A percentile compares a stretch with the other conserved stretches of the same genome.
phyloP scores from a whole-genome alignment of 37 sponge, comb jelly and placozoan genomes.

The Bolinopsis microptera region DNA sequence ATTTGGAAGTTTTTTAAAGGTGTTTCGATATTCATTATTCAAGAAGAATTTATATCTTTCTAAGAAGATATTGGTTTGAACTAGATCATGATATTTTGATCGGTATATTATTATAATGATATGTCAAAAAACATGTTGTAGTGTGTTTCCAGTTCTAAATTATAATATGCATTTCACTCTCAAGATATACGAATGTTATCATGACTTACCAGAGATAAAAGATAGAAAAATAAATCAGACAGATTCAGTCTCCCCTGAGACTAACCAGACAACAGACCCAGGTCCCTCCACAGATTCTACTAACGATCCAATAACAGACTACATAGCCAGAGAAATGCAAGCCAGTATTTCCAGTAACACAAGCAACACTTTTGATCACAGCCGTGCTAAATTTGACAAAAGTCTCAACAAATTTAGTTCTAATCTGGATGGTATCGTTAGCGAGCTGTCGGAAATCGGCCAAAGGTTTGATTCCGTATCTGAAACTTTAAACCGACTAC shows the following conservation, averaged over 20 bases:
- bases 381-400: not conserved
- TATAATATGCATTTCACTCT: too few species aligned
- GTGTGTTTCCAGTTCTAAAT: too few species aligned
- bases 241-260: too few species aligned
- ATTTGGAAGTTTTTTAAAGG: too few species aligned
- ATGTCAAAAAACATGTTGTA: too few species aligned
- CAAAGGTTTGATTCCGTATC: not conserved
- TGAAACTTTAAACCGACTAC: not conserved
- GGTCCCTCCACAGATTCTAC: not conserved
- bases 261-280: too few species aligned
- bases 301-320: not conserved
- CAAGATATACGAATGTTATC: not conserved
- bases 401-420: not conserved
- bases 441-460: not conserved
- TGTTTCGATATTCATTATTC: not conserved
- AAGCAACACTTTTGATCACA: not conserved
- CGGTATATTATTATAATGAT: too few species aligned
- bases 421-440: not conserved
- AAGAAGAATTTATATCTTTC: too few species aligned
- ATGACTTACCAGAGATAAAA: not conserved
- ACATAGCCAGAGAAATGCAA: not conserved
- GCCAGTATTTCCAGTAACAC: not conserved
- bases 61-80: too few species aligned
- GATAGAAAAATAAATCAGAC: not conserved
- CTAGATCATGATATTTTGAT: too few species aligned